Base-by-base conservation (phyloP, 2,113 vertebrate species). In the Arenaria interpres region DNA sequence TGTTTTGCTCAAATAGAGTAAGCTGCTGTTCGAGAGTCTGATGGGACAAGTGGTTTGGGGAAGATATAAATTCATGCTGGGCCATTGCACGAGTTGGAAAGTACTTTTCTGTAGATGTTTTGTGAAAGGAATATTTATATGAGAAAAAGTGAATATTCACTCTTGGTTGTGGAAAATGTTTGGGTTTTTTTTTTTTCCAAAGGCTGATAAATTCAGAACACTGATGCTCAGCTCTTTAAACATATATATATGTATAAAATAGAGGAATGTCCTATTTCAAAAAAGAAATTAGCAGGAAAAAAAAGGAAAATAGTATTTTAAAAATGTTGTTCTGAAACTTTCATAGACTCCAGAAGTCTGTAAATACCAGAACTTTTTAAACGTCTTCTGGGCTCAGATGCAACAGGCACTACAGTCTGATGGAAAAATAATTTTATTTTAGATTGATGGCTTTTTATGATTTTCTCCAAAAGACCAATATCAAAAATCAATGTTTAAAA, bases 1-100 rank as follows among this genome's bases (percentile, higher is more conserved):
- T 62, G 37, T 56, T 80, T 68, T 88, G 78, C 69, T 94, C 50
- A 43, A 60, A 16, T 57, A 90, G 54, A 94, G 71, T 46, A 48
- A 5, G 60, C 72, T 86, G 86, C 82, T 79, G 63, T 53, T 91
- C 80, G 74, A 94, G 85, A 62, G 77, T 89, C 77, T 85, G 68
- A 80, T 59, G 83, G 94, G 83, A 91, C 85, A 85, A 96, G 74
- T 25, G 45, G 54, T 83, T 78, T 95, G 80, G 35, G 60, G 77
- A 89, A 80, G 69, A 57, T 53, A 69, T 18, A 35, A 89, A 96
- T 41, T 68, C 57, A 43, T 60, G 83, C 91, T 88, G 89, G 71
- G 73, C 59, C 46, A 41, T 30, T 80, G 67, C 41, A 46, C 30
- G 48, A 92, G 28, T 19, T 18, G 27, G 76, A 95, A 89, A 80